phyloP scores from a whole-genome alignment of 2,888 invertebrate genomes.

The Leptopilina drosophilae region DNA sequence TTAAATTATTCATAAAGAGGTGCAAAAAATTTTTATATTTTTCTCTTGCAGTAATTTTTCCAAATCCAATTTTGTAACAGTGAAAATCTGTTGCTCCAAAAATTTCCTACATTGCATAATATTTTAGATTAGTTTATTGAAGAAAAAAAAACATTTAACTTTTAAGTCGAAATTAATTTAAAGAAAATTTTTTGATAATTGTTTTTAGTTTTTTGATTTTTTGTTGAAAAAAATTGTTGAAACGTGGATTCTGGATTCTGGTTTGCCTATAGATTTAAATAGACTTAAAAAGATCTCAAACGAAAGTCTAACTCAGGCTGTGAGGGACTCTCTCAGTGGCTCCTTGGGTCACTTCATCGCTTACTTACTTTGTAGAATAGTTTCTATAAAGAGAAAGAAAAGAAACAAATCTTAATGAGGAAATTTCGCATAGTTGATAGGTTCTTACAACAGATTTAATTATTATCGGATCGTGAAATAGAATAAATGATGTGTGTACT shows the following conservation, averaged over 20 bases:
- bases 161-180: no score
- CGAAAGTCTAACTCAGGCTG: constrained; percentile 68
- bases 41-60: constrained; percentile 23
- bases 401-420: constrained; percentile 38
- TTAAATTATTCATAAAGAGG: background rate
- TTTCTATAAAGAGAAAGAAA: constrained; percentile 55
- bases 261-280: constrained; percentile 54
- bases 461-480: constrained; percentile 56
- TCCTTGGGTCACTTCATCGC: constrained; percentile 58
- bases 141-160: no score
- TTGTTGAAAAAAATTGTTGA: background rate
- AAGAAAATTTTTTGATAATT: background rate
- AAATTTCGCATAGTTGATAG: constrained; percentile 56
- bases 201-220: no score
- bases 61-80: background rate
- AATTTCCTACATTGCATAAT: constrained; percentile 5
- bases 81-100: background rate
- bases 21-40: constrained; percentile 16
- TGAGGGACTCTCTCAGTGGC: constrained; percentile 64
- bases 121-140: background rate
- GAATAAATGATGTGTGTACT: constrained; percentile 65
- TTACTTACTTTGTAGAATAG: constrained; percentile 65
- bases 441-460: constrained; percentile 58
- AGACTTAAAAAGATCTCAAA: constrained; percentile 65
- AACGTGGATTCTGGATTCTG: constrained; percentile 55